These are phyloP conservation scores for Ambastaia sidthimunki DNA, from an alignment of 2,797 vertebrate genomes.

Conservation along the genomic window DNA sequence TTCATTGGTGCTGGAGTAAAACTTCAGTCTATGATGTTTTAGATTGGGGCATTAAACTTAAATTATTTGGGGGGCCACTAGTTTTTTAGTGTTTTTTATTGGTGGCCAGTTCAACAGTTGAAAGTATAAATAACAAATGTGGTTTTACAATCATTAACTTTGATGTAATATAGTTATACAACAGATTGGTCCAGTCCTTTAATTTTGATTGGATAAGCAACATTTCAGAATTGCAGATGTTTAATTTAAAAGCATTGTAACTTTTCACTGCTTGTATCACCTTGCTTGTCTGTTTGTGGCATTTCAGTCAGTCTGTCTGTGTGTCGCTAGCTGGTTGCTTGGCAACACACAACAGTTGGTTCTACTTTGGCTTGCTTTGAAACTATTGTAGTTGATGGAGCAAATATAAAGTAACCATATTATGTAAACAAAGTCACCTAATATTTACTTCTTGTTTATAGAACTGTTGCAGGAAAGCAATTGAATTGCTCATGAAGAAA, in stretches of 20 bases:
- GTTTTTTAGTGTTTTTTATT: no score
- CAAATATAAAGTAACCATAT: background rate
- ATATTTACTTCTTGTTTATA: no score
- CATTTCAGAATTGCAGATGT: background rate
- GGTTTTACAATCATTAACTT: no score
- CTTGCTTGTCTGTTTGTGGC: background rate
- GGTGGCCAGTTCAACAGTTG: no score
- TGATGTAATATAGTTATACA: background rate
- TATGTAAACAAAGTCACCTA: background rate
- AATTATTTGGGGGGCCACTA: no score
- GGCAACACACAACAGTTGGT: background rate
- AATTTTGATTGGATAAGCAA: background rate
- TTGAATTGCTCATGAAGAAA: no score
- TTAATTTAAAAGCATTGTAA: background rate
- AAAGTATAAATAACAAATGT: no score
- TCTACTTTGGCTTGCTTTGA: background rate
- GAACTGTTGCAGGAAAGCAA: no score
- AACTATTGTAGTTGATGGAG: background rate
- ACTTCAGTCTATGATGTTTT: no score
- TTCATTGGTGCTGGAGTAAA: background rate
- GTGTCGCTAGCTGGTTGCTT: background rate
- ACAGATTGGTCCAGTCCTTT: background rate
- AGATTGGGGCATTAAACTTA: no score
- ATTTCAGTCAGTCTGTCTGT: background rate
- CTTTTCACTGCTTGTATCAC: background rate